Evolutionary conservation across 2,113 vertebrate species (phyloP).

Genomic region (Ornithorhynchus anatinus): DNA sequence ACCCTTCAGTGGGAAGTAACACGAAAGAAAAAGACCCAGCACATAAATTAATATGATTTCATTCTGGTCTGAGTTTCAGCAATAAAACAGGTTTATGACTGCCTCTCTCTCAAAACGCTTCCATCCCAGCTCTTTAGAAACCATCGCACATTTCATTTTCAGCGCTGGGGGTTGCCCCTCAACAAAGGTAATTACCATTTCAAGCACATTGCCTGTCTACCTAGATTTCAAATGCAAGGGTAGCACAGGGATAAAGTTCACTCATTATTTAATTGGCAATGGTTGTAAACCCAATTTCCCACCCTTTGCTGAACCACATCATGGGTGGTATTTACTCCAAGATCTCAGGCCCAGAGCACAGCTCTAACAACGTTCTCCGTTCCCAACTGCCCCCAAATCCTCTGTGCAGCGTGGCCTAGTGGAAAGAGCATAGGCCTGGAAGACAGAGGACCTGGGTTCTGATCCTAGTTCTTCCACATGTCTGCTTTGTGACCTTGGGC

Average conservation of each 20-base stretch:
- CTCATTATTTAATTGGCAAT: slow-evolving; percentile 46
- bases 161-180: slow-evolving; percentile 54
- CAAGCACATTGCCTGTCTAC: slow-evolving; percentile 50
- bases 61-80: slow-evolving; percentile 39
- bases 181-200: slow-evolving; percentile 61
- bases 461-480: too few relatives aligned
- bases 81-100: slow-evolving; percentile 35
- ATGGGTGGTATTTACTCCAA: too few relatives aligned
- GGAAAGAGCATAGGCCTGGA: too few relatives aligned
- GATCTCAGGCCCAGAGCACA: too few relatives aligned
- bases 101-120: slow-evolving; percentile 44
- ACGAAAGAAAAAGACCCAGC: not conserved
- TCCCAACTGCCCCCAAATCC: too few relatives aligned
- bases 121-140: slow-evolving; percentile 59
- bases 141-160: slow-evolving; percentile 55
- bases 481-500: too few relatives aligned
- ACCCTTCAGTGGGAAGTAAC: not conserved
- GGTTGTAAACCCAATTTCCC: slow-evolving; percentile 14
- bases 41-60: slow-evolving; percentile 35
- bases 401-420: too few relatives aligned
- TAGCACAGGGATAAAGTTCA: slow-evolving; percentile 40
- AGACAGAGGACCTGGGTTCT: too few relatives aligned
- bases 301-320: too few relatives aligned
- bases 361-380: too few relatives aligned
- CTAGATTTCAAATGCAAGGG: slow-evolving; percentile 51